Evolutionary conservation across 1,140 invertebrate genomes (phyloP), one percentile per base, ranked within the genome.

Genomic region (Meloidogyne floridensis): DNA sequence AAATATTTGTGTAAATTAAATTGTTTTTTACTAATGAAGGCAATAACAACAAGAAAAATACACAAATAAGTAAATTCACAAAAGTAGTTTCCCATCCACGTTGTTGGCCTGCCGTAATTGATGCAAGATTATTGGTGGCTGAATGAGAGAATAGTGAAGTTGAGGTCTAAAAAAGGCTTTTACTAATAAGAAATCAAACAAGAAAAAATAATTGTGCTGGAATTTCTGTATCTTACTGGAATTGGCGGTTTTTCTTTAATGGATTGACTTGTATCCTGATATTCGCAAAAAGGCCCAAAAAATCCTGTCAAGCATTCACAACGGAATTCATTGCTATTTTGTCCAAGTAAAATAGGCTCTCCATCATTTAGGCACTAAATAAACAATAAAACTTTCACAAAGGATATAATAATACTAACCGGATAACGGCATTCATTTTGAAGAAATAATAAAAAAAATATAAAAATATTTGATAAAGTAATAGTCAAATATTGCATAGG

Each of bases 221-320:
- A 47, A 47, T 47, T 47, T 47, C 7, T 47, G 47, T 59, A 65
- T n/a, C 32, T 65, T 6, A 65, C 59, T n/a, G 59, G n/a, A 18
- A 6, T 18, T 43, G 10, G n/a, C 11, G 53, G 18, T 18, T 79
- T 72, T n/a, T 47, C 59, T 42, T 72, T 65, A 43, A 20, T 42
- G 4, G 59, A 65, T 65, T 79, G 65, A 20, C 42, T 69, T 32
- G 77, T 65, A 47, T 72, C 65, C 11, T 43, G 77, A 47, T 72
- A 79, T 10, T 79, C 56, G 18, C 77, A 79, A 8, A 79, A 79
- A 15, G 77, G 54, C 11, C 77, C 77, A 18, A 79, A 79, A 51
- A 42, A 79, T 13, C 59, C 77, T 11, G 42, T 72, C 10, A 47
- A 43, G 20, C 77, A 79, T 47, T 71, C 53, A 51, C 77, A 79